Conservation (phyloP, 1,140 invertebrate species). For the Acyrthosiphon pisum region DNA sequence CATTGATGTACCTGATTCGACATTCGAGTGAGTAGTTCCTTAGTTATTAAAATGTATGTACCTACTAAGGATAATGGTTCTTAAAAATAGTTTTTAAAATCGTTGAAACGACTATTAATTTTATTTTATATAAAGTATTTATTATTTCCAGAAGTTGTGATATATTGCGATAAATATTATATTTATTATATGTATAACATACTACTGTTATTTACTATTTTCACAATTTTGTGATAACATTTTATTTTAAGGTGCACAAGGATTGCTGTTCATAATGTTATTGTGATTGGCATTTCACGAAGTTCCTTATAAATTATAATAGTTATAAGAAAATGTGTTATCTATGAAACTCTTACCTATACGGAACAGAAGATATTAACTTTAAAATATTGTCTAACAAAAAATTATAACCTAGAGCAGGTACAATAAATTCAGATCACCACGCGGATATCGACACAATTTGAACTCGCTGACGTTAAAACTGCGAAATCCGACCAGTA, state of each 20-base stretch:
- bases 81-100: neutral
- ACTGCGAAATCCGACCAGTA: no score
- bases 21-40: no score
- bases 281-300: neutral
- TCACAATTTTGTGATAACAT: neutral
- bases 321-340: neutral
- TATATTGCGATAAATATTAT: neutral
- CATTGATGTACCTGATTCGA: no score
- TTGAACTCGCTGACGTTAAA: no score
- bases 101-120: neutral
- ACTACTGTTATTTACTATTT: neutral
- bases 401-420: neutral
- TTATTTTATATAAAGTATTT: neutral
- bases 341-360: neutral
- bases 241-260: neutral
- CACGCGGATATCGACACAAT: no score
- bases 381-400: no score
- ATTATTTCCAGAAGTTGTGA: neutral
- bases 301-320: neutral
- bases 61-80: no score
- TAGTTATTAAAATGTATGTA: no score
- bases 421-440: no score
- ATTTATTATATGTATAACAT: neutral
- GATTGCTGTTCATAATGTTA: neutral
- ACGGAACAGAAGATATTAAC: neutral